A percentile compares a stretch with the other conserved stretches of the same genome.
Conservation (phyloP, 2,113 vertebrate species). For the Cebidichthys violaceus region DNA sequence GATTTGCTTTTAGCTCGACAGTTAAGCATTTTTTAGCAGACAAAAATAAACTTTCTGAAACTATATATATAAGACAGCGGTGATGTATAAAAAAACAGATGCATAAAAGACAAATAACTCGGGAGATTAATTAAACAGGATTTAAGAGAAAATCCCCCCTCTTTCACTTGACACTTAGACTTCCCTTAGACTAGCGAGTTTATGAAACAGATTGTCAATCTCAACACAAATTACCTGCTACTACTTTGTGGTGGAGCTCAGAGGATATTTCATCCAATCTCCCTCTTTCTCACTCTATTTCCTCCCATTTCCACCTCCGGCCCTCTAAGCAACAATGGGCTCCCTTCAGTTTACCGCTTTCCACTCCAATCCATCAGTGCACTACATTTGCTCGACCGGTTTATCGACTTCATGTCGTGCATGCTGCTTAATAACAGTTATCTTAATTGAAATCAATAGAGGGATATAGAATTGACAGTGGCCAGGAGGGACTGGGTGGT, state of each 20-base stretch:
- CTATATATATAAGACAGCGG: background rate
- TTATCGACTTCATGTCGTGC: slow-evolving; percentile 55
- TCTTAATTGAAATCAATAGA: slow-evolving; percentile 79
- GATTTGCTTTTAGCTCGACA: background rate
- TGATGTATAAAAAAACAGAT: background rate
- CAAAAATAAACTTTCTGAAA: background rate
- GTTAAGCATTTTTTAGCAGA: background rate
- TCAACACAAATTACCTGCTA: slow-evolving; percentile 51
- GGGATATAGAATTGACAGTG: slow-evolving; percentile 51
- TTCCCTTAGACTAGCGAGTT: slow-evolving; percentile 3
- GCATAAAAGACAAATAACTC: background rate
- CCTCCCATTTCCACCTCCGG: slow-evolving; percentile 37
- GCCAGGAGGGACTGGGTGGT: slow-evolving; percentile 33
- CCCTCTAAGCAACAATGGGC: slow-evolving; percentile 30
- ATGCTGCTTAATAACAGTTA: slow-evolving; percentile 69
- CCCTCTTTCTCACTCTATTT: slow-evolving; percentile 35
- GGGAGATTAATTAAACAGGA: background rate
- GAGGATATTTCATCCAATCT: slow-evolving; percentile 64
- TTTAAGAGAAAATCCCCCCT: slow-evolving; percentile 12
- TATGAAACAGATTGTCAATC: slow-evolving; percentile 27
- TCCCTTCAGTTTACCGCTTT: slow-evolving; percentile 13
- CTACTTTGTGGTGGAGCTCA: slow-evolving; percentile 22
- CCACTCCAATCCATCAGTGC: slow-evolving; percentile 41
- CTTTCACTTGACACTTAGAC: slow-evolving; percentile 3
- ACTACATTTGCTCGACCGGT: slow-evolving; percentile 29